Evolutionary conservation across 2,888 invertebrate genomes (phyloP), one percentile per base, ranked within the genome.

Genomic region (Diplazon laetatorius): DNA sequence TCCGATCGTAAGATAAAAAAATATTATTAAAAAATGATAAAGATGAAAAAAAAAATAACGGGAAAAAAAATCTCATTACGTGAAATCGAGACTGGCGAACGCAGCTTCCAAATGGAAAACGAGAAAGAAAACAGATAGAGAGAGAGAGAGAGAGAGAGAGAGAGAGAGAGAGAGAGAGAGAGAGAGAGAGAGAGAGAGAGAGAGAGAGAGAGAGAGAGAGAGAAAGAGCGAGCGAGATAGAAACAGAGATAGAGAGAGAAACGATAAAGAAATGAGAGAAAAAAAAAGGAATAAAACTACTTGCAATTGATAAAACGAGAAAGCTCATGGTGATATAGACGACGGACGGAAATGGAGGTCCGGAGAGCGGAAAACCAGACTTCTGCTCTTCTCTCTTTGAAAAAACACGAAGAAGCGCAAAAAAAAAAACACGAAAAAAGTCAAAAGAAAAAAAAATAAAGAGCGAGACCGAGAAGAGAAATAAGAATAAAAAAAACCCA

Each of bases 261-360:
- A n/a, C 25, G n/a, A 18, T 16, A 42, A 9, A 30, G 12, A 30
- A 2, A 55, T 14, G 2, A 30, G 44, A 12, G 10, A 44, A 25
- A 44, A 44, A 22, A 14, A 16, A 46, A 20, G 4, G 18, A 22
- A 39, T 12, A 39, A 30, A 30, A 10, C 20, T 48, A 12, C 20
- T 48, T 6, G 37, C 65, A 50, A 50, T 65, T 65, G 35, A 50
- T 37, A 65, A 65, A 48, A 14, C 9, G 35, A 14, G 22, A 48
- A 39, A 65, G 4, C 63, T 35, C 8, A 18, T 48, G 37, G 37
- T 14, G 63, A 35, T 30, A 35, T 63, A n/a, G 16, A 18, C 20
- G 2, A 12, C 35, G 14, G 2, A 14, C 18, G 46, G 6, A 20
- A 63, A 65, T 20, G 12, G 48, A n/a, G 12, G n/a, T 1, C 12